Percentiles rank a stretch among this genome's conserved stretches.
Evolutionary conservation across 2,888 invertebrate species (phyloP).

Genomic region (Synergus gifuensis): DNA sequence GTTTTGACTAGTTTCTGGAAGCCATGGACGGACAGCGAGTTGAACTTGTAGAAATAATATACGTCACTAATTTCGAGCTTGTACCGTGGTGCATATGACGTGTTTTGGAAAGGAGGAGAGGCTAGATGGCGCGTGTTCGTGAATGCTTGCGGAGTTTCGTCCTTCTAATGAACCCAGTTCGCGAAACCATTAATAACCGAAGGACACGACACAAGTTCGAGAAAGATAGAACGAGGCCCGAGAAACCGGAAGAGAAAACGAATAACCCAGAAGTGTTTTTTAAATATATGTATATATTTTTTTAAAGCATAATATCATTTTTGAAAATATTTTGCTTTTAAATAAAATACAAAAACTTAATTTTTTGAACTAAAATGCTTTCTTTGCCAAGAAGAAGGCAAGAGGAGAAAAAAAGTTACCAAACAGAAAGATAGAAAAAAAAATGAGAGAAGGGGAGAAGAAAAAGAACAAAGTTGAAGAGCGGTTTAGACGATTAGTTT

Average conservation of each 20-base stretch:
- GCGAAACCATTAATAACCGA: constrained; percentile 75
- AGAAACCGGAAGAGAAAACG: constrained; percentile 16
- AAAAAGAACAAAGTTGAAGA: constrained; percentile 10
- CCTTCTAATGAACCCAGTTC: constrained; percentile 74
- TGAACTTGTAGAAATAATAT: constrained; percentile 56
- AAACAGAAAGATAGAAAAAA: not conserved
- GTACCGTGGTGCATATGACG: constrained; percentile 57
- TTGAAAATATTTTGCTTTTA: not conserved
- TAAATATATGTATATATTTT: not conserved
- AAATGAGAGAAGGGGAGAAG: not conserved
- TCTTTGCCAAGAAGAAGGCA: not conserved
- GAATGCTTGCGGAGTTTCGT: constrained; percentile 59
- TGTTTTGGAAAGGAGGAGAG: constrained; percentile 49
- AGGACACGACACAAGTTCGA: constrained; percentile 48
- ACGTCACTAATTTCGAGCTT: constrained; percentile 57
- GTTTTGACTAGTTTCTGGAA: constrained; percentile 4
- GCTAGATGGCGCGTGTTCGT: constrained; percentile 50
- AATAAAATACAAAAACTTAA: not conserved
- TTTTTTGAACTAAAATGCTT: not conserved
- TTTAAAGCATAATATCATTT: not conserved
- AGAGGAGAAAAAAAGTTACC: not conserved
- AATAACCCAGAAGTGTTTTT: not conserved
- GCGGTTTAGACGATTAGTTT: not conserved
- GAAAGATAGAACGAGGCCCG: not conserved
- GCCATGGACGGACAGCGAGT: not conserved